Percentiles rank a stretch among this genome's conserved stretches.
phyloP scores from a whole-genome alignment of 2,888 invertebrate genomes.

The Eristalis arbustorum region DNA sequence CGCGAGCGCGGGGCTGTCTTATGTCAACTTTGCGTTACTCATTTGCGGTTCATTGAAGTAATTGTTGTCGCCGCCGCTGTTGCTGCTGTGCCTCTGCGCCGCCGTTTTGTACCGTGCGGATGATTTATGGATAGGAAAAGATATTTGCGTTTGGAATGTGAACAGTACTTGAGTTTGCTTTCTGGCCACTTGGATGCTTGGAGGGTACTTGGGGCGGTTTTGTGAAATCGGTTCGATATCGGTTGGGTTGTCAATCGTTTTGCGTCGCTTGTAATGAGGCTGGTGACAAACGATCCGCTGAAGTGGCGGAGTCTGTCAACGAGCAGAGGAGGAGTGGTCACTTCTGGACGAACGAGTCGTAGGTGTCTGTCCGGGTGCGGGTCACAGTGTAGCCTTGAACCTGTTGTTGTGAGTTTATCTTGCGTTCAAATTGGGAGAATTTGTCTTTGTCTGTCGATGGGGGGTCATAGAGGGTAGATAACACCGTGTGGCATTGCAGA shows the following conservation, averaged over 20 bases:
- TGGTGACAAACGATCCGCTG: conserved; percentile 10
- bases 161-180: neutral
- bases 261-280: conserved; percentile 21
- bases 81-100: neutral
- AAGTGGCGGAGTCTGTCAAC: neutral
- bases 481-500: neutral
- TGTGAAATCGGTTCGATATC: conserved; percentile 17
- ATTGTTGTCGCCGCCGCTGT: neutral
- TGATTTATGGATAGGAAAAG: conserved; percentile 36
- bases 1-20: neutral
- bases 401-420: neutral
- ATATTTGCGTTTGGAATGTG: conserved; percentile 1
- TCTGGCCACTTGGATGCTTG: neutral
- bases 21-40: conserved; percentile 52
- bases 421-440: neutral
- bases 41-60: conserved; percentile 31
- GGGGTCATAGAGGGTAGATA: too few species aligned
- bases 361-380: neutral
- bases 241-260: conserved; percentile 8
- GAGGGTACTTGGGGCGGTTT: neutral
- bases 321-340: neutral
- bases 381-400: conserved; percentile 23
- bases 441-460: neutral
- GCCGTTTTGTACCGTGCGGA: neutral
- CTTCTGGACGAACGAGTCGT: neutral